Evolutionary conservation across 2,888 invertebrate species (phyloP), one percentile per base, ranked within the genome.

Genomic region (Epinotia ramella): DNA sequence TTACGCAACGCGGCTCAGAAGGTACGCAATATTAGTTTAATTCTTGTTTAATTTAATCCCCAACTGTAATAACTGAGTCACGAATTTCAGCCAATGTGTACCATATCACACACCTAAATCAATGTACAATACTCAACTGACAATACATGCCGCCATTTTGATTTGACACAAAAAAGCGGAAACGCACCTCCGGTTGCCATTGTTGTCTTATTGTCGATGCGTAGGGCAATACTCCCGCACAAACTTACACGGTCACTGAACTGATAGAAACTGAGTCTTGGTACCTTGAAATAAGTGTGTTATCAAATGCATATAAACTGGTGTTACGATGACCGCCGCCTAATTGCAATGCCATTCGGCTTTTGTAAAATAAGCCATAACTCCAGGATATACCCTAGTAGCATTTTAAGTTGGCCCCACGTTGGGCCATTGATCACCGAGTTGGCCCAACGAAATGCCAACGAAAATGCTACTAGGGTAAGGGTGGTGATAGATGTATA

Each of bases 171-270:
- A 76, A 76, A 73, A 63, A 16, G 68, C 66, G 76, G 76, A 76
- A 76, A 73, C 76, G 72, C 75, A 66, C 20, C 59, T 75, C 75
- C 76, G 76, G 46, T 66, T 33, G 28, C n/a, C 62, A 56, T 63
- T 64, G 11, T 46, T 64, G n/a, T 46, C 13, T 16, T 33, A 64
- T 65, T 72, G 64, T 57, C 3, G 13, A 24, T 59, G 66, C 73
- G 60, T 73, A 73, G 53, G 28, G 66, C 33, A 33, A 62, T n/a
- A 33, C 53, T n/a, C 40, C n/a, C 18, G 24, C 6, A 4, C 59
- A 28, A 59, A 3, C 24, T 69, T 69, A 69, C 24, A 3, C 44
- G 4, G 16, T 24, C 40, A 16, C 46, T 60, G 6, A 12, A 11
- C 20, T 4, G n/a, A 12, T 24, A 2, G 46, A 60, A 60, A 60